Evolutionary conservation across 2,113 vertebrate genomes (phyloP).

Genomic region (Indicator maculatus): DNA sequence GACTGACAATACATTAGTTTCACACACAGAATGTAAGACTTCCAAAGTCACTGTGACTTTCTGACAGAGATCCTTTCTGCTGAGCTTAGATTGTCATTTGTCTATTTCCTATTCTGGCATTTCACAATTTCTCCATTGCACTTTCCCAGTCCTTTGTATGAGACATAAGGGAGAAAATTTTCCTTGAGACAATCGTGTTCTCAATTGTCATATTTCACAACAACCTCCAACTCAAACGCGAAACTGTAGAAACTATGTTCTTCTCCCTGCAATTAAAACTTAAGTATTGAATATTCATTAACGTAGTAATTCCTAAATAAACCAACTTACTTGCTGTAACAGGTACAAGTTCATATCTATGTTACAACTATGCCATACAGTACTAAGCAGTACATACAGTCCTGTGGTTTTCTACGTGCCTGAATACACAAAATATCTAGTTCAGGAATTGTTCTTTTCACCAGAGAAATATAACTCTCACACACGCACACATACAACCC

Average conservation of each 20-base stretch:
- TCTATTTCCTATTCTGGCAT: background rate
- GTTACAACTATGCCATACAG: background rate
- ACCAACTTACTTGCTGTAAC: background rate
- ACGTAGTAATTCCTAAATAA: background rate
- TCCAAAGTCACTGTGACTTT: background rate
- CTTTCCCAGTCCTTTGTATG: background rate
- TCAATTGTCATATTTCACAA: background rate
- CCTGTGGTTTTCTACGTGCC: rapidly evolving
- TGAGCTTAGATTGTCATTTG: background rate
- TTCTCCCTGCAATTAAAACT: background rate
- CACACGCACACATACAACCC: background rate
- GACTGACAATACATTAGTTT: background rate
- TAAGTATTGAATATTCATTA: background rate
- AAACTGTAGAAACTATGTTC: background rate
- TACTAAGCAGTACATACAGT: background rate
- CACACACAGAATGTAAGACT: background rate
- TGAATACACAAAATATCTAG: background rate
- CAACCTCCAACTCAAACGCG: background rate
- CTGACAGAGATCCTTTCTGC: background rate
- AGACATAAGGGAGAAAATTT: background rate
- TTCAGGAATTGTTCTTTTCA: background rate
- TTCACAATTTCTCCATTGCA: background rate
- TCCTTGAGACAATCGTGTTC: background rate
- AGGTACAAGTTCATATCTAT: background rate
- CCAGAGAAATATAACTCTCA: background rate